Conservation (phyloP, 2,888 invertebrate genomes). For the Polyommatus iphigenia region DNA sequence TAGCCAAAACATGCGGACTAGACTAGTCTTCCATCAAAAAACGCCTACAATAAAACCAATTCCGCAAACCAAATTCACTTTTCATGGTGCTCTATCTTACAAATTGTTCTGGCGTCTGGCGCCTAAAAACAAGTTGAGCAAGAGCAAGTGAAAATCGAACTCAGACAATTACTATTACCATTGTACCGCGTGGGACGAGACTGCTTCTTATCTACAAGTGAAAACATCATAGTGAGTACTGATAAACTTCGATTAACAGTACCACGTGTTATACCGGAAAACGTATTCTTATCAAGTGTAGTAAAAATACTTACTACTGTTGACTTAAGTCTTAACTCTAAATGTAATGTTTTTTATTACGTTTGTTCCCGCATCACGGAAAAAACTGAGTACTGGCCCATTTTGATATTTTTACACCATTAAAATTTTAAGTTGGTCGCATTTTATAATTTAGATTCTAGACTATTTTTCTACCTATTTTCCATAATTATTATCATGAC, state of each 20-base stretch:
- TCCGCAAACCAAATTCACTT: not conserved
- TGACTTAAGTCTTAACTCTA: not conserved
- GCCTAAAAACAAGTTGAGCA: slow-evolving; percentile 13
- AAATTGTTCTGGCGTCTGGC: not conserved
- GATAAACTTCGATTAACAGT: not conserved
- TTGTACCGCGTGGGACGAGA: slow-evolving; percentile 69
- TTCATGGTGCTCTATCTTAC: not conserved
- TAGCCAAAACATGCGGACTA: not conserved
- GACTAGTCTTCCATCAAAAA: not conserved
- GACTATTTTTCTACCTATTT: no score
- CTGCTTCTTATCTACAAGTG: slow-evolving; percentile 52
- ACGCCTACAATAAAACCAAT: not conserved
- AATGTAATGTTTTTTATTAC: not conserved
- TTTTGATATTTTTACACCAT: no score
- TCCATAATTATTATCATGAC: no score
- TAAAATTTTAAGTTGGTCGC: no score
- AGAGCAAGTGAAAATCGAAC: slow-evolving; percentile 63
- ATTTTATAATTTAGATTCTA: no score
- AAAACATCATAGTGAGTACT: slow-evolving; percentile 39
- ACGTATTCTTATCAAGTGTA: not conserved
- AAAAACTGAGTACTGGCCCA: not conserved
- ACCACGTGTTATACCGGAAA: not conserved
- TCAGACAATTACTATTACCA: slow-evolving; percentile 65
- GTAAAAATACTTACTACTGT: not conserved
- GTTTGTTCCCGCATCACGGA: not conserved